Percentiles rank a stretch among this genome's conserved stretches.
These are phyloP conservation scores for Dallia pectoralis DNA, from an alignment of 2,797 vertebrate genomes.

Conservation along the genomic window DNA sequence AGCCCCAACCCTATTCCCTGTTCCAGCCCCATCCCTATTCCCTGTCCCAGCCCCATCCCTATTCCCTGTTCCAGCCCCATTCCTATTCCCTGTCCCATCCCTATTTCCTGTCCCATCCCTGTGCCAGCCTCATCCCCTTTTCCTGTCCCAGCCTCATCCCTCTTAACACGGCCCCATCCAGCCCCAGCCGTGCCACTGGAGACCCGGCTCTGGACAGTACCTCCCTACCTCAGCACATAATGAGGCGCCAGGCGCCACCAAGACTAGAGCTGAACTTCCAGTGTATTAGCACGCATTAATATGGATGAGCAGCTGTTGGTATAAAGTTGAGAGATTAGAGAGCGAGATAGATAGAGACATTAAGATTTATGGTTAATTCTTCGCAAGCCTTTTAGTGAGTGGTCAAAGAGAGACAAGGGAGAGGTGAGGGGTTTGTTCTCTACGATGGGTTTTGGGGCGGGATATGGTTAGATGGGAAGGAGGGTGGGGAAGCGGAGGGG, in stretches of 20 bases:
- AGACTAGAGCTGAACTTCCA: not conserved
- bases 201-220: not conserved
- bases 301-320: slow-evolving; percentile 6
- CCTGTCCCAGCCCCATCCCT: not conserved
- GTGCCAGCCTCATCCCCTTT: not conserved
- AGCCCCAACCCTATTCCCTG: not conserved
- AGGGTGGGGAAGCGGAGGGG: too few relatives aligned
- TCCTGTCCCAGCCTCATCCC: not conserved
- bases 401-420: not conserved
- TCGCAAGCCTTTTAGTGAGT: not conserved
- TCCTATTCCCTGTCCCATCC: not conserved
- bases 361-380: slow-evolving; percentile 3
- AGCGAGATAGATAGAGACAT: slow-evolving; percentile 7
- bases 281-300: slow-evolving; percentile 15
- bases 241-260: not conserved
- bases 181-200: not conserved
- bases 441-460: not conserved
- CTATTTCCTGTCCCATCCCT: not conserved
- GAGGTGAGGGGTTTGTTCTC: not conserved
- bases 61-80: too few relatives aligned
- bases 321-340: not conserved
- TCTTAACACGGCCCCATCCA: not conserved
- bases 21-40: not conserved
- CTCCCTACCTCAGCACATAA: slow-evolving; percentile 14
- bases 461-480: not conserved